Evolutionary conservation across 2,888 invertebrate genomes (phyloP).

Genomic region (Dichetophora obliterata): DNA sequence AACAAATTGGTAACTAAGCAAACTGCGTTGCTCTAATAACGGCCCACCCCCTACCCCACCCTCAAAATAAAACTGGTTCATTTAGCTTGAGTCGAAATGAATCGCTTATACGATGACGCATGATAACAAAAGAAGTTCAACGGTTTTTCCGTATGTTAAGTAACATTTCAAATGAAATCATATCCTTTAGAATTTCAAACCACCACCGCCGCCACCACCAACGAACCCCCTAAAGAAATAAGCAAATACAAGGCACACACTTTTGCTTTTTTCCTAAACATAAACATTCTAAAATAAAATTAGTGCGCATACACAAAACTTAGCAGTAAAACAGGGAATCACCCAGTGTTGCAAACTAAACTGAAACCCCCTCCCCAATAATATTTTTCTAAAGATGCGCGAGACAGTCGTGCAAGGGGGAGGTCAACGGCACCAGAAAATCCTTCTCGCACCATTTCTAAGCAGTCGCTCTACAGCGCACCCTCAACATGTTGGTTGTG

Average conservation of each 20-base stretch:
- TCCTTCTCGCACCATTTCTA: slow-evolving; percentile 1
- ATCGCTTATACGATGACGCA: slow-evolving; percentile 15
- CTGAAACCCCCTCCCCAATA: too few species aligned
- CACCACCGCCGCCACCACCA: background rate
- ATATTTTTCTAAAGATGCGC: too few species aligned
- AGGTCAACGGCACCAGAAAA: slow-evolving; percentile 6
- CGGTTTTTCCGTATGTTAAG: slow-evolving; percentile 17
- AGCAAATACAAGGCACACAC: background rate
- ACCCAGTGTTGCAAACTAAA: too few species aligned
- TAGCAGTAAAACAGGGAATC: too few species aligned
- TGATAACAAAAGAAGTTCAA: slow-evolving; percentile 14
- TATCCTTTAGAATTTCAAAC: background rate
- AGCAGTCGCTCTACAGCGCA: slow-evolving; percentile 10
- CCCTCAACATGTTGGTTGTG: slow-evolving; percentile 16
- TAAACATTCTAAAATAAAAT: background rate
- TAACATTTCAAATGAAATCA: background rate
- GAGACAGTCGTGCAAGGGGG: background rate
- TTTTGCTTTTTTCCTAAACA: background rate
- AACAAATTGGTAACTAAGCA: background rate
- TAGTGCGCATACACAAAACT: too few species aligned
- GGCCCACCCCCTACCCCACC: background rate
- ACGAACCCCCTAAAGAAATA: background rate
- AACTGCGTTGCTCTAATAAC: background rate
- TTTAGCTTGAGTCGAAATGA: background rate
- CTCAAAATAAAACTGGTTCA: background rate